phyloP scores from a whole-genome alignment of 2,797 vertebrate species.

The Betta splendens region DNA sequence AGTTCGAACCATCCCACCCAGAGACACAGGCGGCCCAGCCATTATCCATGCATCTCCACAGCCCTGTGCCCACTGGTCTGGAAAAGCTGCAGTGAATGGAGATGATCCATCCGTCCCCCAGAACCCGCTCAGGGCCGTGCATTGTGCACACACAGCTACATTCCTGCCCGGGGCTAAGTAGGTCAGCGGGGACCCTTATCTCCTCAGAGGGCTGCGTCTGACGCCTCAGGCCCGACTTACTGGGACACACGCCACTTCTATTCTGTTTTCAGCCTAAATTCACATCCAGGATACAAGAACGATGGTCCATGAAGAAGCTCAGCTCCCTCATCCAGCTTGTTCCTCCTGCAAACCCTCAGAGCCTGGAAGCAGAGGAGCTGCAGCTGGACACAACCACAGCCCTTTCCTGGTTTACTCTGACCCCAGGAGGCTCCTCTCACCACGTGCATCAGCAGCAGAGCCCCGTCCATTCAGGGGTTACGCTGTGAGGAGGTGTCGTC shows the following conservation, averaged over 20 bases:
- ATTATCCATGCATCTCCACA: constrained; percentile 62
- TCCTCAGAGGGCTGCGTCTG: constrained; percentile 52
- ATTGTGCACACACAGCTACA: constrained; percentile 73
- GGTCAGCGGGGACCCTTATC: constrained; percentile 70
- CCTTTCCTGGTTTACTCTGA: constrained; percentile 58
- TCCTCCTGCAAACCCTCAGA: constrained; percentile 24
- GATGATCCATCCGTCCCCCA: constrained; percentile 62
- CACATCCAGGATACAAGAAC: neutral
- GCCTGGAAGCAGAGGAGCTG: constrained; percentile 12
- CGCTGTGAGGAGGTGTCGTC: constrained; percentile 22
- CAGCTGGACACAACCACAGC: constrained; percentile 27
- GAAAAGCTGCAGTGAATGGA: constrained; percentile 75
- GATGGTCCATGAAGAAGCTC: constrained; percentile 1
- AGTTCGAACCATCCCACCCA: constrained; percentile 53
- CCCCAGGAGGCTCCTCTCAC: constrained; percentile 49
- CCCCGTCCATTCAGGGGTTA: constrained; percentile 37
- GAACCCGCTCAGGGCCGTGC: constrained; percentile 70
- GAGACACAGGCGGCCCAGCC: constrained; percentile 62
- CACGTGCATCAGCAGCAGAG: constrained; percentile 47
- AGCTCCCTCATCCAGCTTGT: constrained; percentile 5
- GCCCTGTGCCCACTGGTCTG: constrained; percentile 65
- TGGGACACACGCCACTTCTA: constrained; percentile 16
- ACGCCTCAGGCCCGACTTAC: constrained; percentile 39
- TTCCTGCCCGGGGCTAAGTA: constrained; percentile 70
- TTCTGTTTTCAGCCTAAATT: neutral